Percentiles rank a stretch among this genome's conserved stretches.
Conservation (phyloP, 2,888 invertebrate species). For the Trimorus sp. region DNA sequence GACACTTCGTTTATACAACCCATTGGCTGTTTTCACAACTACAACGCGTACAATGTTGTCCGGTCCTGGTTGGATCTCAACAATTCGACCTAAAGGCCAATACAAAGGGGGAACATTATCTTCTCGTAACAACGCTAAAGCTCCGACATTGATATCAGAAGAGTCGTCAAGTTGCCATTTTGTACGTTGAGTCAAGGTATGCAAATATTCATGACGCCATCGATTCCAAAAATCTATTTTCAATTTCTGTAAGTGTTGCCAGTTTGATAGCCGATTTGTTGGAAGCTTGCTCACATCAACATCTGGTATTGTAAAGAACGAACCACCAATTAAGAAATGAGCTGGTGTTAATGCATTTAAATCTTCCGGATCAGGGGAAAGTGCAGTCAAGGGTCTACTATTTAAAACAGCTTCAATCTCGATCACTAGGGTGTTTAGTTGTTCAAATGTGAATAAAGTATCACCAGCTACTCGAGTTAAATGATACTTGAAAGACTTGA, state of each 20-base stretch:
- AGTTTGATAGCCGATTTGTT: slow-evolving; percentile 4
- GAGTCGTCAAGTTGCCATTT: background rate
- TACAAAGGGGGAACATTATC: slow-evolving; percentile 7
- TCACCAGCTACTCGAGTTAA: slow-evolving; percentile 14
- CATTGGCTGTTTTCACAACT: background rate
- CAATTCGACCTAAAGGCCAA: slow-evolving; percentile 5
- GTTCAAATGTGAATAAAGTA: slow-evolving; percentile 11
- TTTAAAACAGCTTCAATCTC: slow-evolving; percentile 16
- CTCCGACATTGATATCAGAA: background rate
- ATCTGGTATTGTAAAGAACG: slow-evolving; percentile 10
- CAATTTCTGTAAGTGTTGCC: slow-evolving; percentile 25
- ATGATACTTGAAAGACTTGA: slow-evolving; percentile 14
- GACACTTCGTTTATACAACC: slow-evolving; percentile 12
- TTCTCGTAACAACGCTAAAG: background rate
- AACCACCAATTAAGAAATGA: slow-evolving; percentile 19
- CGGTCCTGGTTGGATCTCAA: slow-evolving; percentile 2
- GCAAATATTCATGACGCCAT: slow-evolving; percentile 19
- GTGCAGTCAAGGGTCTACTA: background rate
- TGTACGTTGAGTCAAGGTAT: slow-evolving; percentile 1
- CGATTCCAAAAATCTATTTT: slow-evolving; percentile 46
- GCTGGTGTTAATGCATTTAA: slow-evolving; percentile 2
- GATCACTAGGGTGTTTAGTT: slow-evolving; percentile 7
- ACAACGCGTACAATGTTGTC: slow-evolving; percentile 7
- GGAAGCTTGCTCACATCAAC: background rate
- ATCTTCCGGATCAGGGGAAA: slow-evolving; percentile 13